phyloP scores from a whole-genome alignment of 2,888 invertebrate species.

The Leuctra nigra region DNA sequence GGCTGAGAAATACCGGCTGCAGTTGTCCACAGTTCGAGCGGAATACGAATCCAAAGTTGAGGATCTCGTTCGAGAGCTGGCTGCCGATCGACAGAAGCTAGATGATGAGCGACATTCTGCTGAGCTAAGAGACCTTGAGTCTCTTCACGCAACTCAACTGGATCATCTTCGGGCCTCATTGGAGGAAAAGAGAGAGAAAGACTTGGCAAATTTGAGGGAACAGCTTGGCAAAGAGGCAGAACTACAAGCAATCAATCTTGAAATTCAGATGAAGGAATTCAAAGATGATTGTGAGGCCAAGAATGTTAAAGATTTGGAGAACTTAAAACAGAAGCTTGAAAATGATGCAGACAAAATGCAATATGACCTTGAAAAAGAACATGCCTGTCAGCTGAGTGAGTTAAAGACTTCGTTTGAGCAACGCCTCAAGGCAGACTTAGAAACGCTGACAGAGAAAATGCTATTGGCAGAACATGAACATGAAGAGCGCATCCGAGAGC shows the following conservation, averaged over 20 bases:
- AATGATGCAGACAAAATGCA: no score
- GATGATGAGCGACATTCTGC: no score
- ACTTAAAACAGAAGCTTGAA: constrained; percentile 40
- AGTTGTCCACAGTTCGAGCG: constrained; percentile 36
- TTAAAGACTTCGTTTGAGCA: background rate
- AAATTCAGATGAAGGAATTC: no score
- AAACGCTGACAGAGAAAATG: constrained; percentile 7
- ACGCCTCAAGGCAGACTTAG: constrained; percentile 1
- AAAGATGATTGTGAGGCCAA: no score
- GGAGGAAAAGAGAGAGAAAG: no score
- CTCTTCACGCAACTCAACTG: no score
- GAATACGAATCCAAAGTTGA: constrained; percentile 40
- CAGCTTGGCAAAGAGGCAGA: no score
- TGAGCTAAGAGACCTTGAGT: no score
- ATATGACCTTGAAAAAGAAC: background rate
- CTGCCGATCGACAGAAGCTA: constrained; percentile 43
- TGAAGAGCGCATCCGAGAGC: background rate
- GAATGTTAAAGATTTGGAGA: constrained; percentile 45
- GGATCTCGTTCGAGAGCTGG: constrained; percentile 37
- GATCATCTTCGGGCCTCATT: no score
- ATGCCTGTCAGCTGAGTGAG: background rate
- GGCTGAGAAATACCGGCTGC: constrained; percentile 43
- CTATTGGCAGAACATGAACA: background rate
- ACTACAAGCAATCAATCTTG: no score
- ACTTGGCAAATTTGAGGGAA: no score